A percentile compares a stretch with the other conserved stretches of the same genome.
Conservation (phyloP, 2,113 vertebrate genomes). For the Bucco capensis region DNA sequence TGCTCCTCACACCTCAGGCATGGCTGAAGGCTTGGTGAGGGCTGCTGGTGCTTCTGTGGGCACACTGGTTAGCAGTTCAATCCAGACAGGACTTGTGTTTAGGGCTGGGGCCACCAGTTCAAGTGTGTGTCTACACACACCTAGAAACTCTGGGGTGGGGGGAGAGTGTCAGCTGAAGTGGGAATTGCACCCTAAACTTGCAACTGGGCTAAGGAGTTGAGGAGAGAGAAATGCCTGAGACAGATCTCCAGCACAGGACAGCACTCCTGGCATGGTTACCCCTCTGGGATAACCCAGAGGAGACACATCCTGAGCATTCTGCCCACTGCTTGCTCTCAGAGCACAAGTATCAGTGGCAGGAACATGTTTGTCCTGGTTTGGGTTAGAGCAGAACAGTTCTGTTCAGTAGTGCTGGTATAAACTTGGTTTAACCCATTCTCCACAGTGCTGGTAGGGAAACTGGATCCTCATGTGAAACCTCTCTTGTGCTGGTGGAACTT, state of each 20-base stretch:
- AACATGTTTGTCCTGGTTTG: no score
- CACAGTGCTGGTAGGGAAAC: neutral
- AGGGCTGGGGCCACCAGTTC: neutral
- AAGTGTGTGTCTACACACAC: neutral
- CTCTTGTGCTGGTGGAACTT: neutral
- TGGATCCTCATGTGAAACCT: neutral
- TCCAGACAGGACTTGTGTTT: neutral
- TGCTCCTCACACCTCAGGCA: neutral
- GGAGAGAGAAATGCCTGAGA: fast-evolving
- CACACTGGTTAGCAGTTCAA: fast-evolving
- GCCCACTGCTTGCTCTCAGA: neutral
- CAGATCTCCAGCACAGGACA: neutral
- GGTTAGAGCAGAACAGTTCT: no score
- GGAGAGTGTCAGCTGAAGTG: neutral
- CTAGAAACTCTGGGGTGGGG: neutral
- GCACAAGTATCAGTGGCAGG: fast-evolving
- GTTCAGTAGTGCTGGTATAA: neutral
- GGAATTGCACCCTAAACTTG: neutral
- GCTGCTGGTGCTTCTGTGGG: neutral
- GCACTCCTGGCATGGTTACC: neutral
- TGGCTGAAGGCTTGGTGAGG: fast-evolving
- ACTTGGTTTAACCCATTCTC: neutral
- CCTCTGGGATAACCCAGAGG: neutral
- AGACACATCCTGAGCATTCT: neutral
- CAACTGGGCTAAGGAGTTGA: neutral